Conservation (phyloP, 2,888 invertebrate species). For the Perizoma affinitatum region DNA sequence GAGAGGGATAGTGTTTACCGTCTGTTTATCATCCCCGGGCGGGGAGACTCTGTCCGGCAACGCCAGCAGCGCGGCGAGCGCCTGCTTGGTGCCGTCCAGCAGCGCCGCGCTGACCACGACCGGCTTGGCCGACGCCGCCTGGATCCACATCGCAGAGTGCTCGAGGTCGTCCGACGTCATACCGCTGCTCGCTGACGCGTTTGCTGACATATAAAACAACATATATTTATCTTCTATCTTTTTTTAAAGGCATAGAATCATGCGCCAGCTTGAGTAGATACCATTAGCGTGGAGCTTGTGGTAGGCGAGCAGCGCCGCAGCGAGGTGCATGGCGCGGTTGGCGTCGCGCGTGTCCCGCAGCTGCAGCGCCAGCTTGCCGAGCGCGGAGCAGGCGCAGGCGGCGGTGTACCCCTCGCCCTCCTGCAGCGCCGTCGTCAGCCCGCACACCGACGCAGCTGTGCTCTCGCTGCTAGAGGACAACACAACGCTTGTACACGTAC, state of each 20-base stretch:
- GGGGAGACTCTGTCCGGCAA: conserved; percentile 85
- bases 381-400: conserved; percentile 94
- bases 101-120: conserved; percentile 70
- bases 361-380: conserved; percentile 93
- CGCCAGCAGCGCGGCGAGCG: conserved; percentile 86
- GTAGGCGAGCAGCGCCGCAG: conserved; percentile 89
- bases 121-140: conserved; percentile 87
- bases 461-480: neutral
- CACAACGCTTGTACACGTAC: neutral
- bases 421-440: conserved; percentile 92
- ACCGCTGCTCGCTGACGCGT: conserved; percentile 67
- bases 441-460: conserved; percentile 3
- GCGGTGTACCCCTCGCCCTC: conserved; percentile 98
- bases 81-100: conserved; percentile 87
- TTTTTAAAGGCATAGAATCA: too few relatives aligned
- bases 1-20: conserved; percentile 4
- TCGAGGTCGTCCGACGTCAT: conserved; percentile 99
- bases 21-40: conserved; percentile 56
- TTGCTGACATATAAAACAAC: conserved; percentile 3
- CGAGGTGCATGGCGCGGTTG: conserved; percentile 94
- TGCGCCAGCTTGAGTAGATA: neutral
- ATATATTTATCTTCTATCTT: too few relatives aligned
- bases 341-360: conserved; percentile 42
- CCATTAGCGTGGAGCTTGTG: conserved; percentile 50
- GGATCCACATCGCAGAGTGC: conserved; percentile 92